Evolutionary conservation across 2,113 vertebrate species (phyloP).

Genomic region (Sorex araneus): DNA sequence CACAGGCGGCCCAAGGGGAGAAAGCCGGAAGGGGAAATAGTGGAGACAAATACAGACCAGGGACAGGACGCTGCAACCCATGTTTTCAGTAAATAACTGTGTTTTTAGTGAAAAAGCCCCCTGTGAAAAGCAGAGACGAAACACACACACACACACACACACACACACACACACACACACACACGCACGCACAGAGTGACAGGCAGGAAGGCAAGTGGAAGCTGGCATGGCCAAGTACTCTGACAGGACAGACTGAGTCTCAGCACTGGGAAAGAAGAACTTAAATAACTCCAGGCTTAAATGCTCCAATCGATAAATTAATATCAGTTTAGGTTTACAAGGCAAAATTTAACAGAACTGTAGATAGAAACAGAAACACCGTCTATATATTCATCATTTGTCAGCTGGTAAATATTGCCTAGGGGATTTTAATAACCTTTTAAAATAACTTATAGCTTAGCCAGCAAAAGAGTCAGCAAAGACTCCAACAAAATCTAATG

Average conservation of each 20-base stretch:
- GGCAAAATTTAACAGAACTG: not conserved
- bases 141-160: not conserved
- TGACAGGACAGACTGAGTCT: not conserved
- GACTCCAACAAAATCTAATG: not conserved
- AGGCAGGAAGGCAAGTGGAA: not conserved
- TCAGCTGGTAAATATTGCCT: not conserved
- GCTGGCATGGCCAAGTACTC: not conserved
- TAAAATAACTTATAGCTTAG: constrained; percentile 5
- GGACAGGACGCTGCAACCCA: no score
- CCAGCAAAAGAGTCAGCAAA: not conserved
- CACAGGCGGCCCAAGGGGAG: no score
- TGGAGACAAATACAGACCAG: no score
- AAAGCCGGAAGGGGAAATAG: no score
- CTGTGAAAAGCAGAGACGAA: not conserved
- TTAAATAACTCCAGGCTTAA: not conserved
- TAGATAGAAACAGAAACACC: not conserved
- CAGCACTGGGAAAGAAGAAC: no score
- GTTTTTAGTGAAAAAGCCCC: no score
- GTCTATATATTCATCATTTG: not conserved
- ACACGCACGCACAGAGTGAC: not conserved
- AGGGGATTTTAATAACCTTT: not conserved
- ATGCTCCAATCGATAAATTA: not conserved
- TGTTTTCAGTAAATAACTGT: no score
- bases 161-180: not conserved
- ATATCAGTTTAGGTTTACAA: not conserved